Percentiles rank a stretch among this genome's conserved stretches.
phyloP scores from a whole-genome alignment of 2,113 vertebrate species.

The Andinoacara biseriatus region DNA sequence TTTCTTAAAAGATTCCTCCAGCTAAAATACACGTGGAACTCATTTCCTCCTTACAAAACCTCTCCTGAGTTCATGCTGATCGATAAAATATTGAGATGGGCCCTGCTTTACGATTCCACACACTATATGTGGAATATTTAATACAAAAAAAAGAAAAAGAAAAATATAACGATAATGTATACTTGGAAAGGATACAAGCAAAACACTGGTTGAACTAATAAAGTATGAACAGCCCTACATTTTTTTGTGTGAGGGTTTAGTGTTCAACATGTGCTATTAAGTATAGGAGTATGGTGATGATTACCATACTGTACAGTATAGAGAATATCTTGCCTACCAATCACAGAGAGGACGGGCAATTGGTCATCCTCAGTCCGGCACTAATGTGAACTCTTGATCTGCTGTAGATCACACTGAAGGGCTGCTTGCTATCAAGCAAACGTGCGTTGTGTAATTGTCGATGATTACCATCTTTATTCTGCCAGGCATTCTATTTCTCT shows the following conservation, averaged over 20 bases:
- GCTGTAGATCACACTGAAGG: slow-evolving; percentile 66
- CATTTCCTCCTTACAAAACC: slow-evolving; percentile 30
- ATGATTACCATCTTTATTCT: slow-evolving; percentile 78
- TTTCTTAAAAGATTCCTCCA: slow-evolving; percentile 41
- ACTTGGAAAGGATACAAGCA: slow-evolving; percentile 35
- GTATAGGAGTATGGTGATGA: slow-evolving; percentile 37
- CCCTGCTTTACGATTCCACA: slow-evolving; percentile 36
- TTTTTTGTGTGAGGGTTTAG: slow-evolving; percentile 22
- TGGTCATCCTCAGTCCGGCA: slow-evolving; percentile 46
- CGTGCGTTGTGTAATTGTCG: slow-evolving; percentile 80
- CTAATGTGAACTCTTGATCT: slow-evolving; percentile 70
- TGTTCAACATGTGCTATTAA: slow-evolving; percentile 37
- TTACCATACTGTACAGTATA: slow-evolving; percentile 11
- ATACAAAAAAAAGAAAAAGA: slow-evolving; percentile 43
- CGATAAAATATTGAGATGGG: slow-evolving; percentile 34
- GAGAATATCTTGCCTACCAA: slow-evolving; percentile 42
- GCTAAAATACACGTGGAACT: slow-evolving; percentile 47
- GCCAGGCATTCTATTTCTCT: slow-evolving; percentile 50
- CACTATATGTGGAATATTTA: slow-evolving; percentile 32
- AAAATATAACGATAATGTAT: slow-evolving; percentile 41
- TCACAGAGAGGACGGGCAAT: slow-evolving; percentile 36
- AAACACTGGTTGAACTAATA: slow-evolving; percentile 7
- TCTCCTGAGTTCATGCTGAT: slow-evolving; percentile 30
- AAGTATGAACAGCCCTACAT: slow-evolving; percentile 44
- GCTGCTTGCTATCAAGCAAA: slow-evolving; percentile 60